Percentiles rank a stretch among this genome's conserved stretches.
Evolutionary conservation across 2,113 vertebrate species (phyloP).

Genomic region (Alosa alosa): DNA sequence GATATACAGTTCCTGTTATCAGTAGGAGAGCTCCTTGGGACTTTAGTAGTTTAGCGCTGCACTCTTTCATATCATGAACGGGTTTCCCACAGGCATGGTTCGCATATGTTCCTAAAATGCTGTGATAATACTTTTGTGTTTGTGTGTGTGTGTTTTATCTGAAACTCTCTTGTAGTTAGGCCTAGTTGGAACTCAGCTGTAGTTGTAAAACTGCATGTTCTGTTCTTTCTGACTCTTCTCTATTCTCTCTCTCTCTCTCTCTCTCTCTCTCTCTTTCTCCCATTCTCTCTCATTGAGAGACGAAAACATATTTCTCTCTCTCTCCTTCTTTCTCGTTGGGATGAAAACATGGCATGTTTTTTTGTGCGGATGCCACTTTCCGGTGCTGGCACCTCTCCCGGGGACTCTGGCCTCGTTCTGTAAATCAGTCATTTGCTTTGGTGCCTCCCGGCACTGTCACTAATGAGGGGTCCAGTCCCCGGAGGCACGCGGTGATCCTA

Average conservation of each 20-base stretch:
- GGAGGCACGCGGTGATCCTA: background rate
- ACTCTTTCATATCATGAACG: background rate
- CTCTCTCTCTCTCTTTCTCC: background rate
- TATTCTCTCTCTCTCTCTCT: background rate
- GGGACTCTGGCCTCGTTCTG: conserved; percentile 1
- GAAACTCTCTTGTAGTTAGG: background rate
- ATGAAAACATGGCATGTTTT: conserved; percentile 20
- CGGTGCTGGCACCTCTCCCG: background rate
- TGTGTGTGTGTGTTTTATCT: background rate
- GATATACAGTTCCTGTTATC: background rate
- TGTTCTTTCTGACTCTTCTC: background rate
- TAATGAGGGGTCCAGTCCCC: background rate
- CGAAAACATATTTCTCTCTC: background rate
- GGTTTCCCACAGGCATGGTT: background rate
- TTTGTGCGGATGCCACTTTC: background rate
- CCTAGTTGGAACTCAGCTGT: background rate
- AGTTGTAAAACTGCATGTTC: background rate
- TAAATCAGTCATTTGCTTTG: background rate
- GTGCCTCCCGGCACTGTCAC: background rate
- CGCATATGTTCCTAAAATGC: background rate
- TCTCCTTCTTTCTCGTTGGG: background rate
- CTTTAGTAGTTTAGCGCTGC: background rate
- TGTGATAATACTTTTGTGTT: background rate
- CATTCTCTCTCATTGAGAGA: background rate
- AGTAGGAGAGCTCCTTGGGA: background rate